These are phyloP conservation scores for Chrysodeixis includens DNA, from an alignment of 2,888 invertebrate species.

Conservation along the genomic window DNA sequence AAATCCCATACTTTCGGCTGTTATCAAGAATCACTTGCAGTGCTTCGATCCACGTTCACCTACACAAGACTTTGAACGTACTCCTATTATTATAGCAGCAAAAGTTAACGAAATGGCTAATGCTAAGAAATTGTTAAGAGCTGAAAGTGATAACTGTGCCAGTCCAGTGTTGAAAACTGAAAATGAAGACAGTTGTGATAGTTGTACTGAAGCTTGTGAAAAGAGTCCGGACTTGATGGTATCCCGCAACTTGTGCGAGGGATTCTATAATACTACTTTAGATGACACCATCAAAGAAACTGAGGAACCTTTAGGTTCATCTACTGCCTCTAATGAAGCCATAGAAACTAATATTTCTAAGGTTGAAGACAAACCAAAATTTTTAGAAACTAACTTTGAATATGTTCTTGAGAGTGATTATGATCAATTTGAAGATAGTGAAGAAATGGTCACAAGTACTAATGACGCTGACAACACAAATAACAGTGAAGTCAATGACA, in stretches of 20 bases:
- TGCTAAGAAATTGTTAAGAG: constrained; percentile 61
- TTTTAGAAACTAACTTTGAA: constrained; percentile 91
- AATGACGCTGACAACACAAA: constrained; percentile 41
- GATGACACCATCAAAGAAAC: constrained; percentile 78
- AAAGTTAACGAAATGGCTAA: constrained; percentile 64
- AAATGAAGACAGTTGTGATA: constrained; percentile 66
- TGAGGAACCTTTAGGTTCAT: constrained; percentile 79
- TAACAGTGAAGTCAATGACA: constrained; percentile 53
- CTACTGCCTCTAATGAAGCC: constrained; percentile 80
- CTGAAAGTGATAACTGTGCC: constrained; percentile 63
- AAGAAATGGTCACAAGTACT: constrained; percentile 52
- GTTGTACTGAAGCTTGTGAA: constrained; percentile 68
- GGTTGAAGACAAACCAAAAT: constrained; percentile 74
- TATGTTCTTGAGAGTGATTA: constrained; percentile 83
- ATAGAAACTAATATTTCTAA: constrained; percentile 76
- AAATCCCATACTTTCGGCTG: constrained; percentile 84
- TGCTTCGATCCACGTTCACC: constrained; percentile 90
- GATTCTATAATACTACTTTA: constrained; percentile 76
- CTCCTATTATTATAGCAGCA: constrained; percentile 85
- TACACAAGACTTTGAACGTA: constrained; percentile 89
- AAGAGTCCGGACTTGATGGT: constrained; percentile 72
- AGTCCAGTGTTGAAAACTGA: constrained; percentile 72
- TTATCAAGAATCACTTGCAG: constrained; percentile 84
- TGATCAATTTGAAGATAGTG: constrained; percentile 70
- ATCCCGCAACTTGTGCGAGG: constrained; percentile 81